A percentile compares a stretch with the other conserved stretches of the same genome.
These are phyloP conservation scores for Theropithecus gelada DNA, from an alignment of 2,113 vertebrate species.

Conservation along the genomic window DNA sequence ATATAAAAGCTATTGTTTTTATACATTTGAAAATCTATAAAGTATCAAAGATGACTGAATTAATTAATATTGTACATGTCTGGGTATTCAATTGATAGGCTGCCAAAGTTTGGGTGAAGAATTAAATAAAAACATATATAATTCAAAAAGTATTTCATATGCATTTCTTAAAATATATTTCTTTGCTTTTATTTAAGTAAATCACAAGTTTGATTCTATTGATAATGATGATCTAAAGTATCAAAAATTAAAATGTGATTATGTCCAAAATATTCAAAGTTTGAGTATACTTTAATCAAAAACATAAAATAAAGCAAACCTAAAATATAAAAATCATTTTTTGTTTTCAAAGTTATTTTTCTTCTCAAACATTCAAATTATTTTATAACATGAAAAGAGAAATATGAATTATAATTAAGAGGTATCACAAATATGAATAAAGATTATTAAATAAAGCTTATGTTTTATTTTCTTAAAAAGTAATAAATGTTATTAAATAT, in stretches of 20 bases:
- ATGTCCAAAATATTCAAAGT: background rate
- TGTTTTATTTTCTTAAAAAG: background rate
- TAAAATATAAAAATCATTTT: background rate
- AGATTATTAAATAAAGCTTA: background rate
- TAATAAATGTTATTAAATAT: background rate
- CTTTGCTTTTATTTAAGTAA: conserved; percentile 15
- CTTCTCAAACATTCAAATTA: conserved; percentile 17
- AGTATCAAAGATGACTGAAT: background rate
- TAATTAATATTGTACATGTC: background rate
- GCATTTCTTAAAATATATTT: background rate
- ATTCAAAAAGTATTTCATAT: background rate
- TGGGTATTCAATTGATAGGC: background rate
- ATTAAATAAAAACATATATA: conserved; percentile 15
- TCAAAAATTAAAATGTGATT: conserved; percentile 34
- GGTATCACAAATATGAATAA: background rate
- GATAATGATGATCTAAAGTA: background rate
- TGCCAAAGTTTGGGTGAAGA: background rate
- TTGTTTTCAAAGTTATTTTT: background rate
- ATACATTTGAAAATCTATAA: background rate
- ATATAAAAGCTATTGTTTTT: background rate
- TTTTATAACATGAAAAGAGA: conserved; percentile 29
- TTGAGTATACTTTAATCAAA: conserved; percentile 44
- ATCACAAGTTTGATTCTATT: background rate
- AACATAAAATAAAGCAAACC: background rate
- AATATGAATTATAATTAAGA: background rate